Evolutionary conservation across 2,113 vertebrate genomes (phyloP).

Genomic region (Grus americana): DNA sequence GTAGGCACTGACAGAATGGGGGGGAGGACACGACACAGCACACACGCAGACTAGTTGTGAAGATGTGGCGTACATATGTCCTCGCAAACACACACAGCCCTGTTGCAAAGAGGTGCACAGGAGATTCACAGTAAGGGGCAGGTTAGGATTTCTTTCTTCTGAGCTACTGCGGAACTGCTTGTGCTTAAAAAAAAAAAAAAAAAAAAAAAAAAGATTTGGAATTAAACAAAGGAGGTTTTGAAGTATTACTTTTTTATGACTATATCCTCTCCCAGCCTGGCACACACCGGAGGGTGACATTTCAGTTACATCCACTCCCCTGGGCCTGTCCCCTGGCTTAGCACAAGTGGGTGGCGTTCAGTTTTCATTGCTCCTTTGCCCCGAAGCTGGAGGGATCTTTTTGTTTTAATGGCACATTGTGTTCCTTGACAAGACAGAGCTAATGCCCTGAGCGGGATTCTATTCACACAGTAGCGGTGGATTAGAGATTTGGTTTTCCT

Average conservation of each 20-base stretch:
- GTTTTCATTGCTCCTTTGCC: background rate
- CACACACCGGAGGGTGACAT: background rate
- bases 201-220: background rate
- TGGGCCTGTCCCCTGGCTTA: background rate
- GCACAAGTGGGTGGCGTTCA: background rate
- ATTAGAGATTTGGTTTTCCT: constrained; percentile 35
- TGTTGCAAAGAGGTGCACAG: background rate
- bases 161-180: background rate
- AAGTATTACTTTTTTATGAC: background rate
- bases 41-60: background rate
- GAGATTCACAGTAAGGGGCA: background rate
- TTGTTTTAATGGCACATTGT: constrained; percentile 10
- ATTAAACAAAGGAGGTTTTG: background rate
- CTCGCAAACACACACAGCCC: background rate
- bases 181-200: background rate
- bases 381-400: constrained; percentile 15
- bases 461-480: constrained; percentile 11
- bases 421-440: constrained; percentile 17
- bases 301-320: background rate
- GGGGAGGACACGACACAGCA: no score
- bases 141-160: background rate
- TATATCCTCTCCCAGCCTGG: background rate
- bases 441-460: constrained; percentile 1
- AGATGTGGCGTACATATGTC: accelerated
- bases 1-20: background rate